A percentile compares a stretch with the other conserved stretches of the same genome.
Conservation (phyloP, 2,888 invertebrate genomes). For the Aleiodes alternator region DNA sequence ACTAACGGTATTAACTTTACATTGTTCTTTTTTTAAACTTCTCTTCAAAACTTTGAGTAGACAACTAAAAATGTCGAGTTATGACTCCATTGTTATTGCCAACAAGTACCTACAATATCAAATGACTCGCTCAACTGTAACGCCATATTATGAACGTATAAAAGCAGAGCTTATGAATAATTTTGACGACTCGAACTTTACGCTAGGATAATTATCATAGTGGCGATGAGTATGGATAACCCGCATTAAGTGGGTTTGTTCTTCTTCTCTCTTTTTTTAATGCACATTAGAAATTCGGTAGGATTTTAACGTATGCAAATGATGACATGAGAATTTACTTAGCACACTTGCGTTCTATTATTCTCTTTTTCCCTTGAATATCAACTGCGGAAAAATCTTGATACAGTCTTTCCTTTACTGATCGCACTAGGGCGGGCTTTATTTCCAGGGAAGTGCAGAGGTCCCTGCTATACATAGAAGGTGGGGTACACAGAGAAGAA, state of each 20-base stretch:
- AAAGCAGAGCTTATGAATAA: not conserved
- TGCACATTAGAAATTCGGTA: constrained; percentile 9
- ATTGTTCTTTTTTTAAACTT: not conserved
- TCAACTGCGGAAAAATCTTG: too few relatives aligned
- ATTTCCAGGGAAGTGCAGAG: too few relatives aligned
- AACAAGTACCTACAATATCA: too few relatives aligned
- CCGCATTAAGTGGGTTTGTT: constrained; percentile 18
- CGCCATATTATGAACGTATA: too few relatives aligned
- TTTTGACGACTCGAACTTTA: not conserved
- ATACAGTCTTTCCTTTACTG: too few relatives aligned
- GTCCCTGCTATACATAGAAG: too few relatives aligned
- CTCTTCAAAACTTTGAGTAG: constrained; percentile 8
- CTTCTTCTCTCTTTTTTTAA: not conserved
- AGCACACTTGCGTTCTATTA: not conserved
- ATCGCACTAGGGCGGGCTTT: too few relatives aligned
- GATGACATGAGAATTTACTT: constrained; percentile 25
- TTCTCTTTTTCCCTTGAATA: not conserved
- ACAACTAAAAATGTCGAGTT: constrained; percentile 13
- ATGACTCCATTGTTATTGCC: too few relatives aligned
- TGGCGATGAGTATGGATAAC: constrained; percentile 13
- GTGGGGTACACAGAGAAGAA: too few relatives aligned
- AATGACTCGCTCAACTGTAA: too few relatives aligned
- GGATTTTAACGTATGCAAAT: constrained; percentile 26
- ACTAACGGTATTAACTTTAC: too few relatives aligned
- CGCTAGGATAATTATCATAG: not conserved